Evolutionary conservation across 2,797 vertebrate species (phyloP).

Genomic region (Eospalax fontanierii): DNA sequence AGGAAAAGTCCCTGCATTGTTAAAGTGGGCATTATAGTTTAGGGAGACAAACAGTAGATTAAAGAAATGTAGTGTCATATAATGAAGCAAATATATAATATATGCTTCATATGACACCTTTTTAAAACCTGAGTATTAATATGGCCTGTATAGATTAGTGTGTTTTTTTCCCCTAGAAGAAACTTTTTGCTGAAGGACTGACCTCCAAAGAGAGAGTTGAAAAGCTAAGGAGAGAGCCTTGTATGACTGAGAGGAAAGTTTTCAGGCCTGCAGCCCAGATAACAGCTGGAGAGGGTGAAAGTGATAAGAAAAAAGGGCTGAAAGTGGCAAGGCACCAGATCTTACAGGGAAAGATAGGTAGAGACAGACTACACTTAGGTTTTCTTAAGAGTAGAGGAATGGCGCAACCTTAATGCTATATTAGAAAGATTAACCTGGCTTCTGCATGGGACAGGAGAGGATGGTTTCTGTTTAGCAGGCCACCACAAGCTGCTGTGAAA

Average conservation of each 20-base stretch:
- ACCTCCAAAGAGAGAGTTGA: background rate
- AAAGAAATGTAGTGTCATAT: background rate
- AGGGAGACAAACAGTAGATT: background rate
- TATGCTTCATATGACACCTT: conserved; percentile 14
- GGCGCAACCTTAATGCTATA: background rate
- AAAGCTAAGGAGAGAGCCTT: background rate
- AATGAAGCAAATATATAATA: background rate
- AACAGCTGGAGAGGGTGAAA: background rate
- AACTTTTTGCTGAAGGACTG: background rate
- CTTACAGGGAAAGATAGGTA: background rate
- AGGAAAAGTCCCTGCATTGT: background rate
- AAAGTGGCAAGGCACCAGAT: background rate
- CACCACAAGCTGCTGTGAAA: background rate
- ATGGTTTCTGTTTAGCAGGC: background rate
- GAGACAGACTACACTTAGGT: background rate
- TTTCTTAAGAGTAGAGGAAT: background rate
- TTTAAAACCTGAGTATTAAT: background rate
- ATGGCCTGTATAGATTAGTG: background rate
- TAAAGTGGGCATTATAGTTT: background rate
- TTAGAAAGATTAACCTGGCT: background rate
- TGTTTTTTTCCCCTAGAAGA: background rate
- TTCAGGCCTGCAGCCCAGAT: background rate
- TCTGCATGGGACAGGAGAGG: background rate
- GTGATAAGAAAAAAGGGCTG: background rate
- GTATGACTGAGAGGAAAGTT: background rate